A percentile compares a stretch with the other conserved stretches of the same genome.
These are phyloP conservation scores for Rhyacophila evoluta DNA, from an alignment of 2,888 invertebrate species.

Conservation along the genomic window DNA sequence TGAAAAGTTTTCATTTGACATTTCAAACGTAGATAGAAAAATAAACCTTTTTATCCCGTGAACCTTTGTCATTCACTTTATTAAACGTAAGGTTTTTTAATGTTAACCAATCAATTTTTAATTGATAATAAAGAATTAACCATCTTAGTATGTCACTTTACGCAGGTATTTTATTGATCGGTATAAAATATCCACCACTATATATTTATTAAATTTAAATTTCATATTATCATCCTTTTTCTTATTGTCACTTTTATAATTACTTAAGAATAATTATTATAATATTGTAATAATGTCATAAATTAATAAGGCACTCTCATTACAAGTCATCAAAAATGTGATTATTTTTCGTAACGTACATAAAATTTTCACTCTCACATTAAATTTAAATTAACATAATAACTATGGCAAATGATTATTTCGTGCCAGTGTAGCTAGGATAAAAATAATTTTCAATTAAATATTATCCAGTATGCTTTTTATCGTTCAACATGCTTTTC, in stretches of 20 bases:
- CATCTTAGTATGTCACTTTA: neutral
- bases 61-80: neutral
- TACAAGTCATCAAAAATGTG: slow-evolving; percentile 15
- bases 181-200: neutral
- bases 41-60: neutral
- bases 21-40: slow-evolving; percentile 1
- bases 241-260: slow-evolving; percentile 14
- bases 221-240: slow-evolving; percentile 13
- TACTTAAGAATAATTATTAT: slow-evolving; percentile 22
- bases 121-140: neutral
- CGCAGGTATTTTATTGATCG: neutral
- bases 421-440: slow-evolving; percentile 27
- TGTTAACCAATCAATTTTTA: neutral
- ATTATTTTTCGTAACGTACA: slow-evolving; percentile 22
- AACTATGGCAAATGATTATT: slow-evolving; percentile 15
- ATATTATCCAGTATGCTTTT: slow-evolving; percentile 26
- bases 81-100: neutral
- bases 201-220: neutral
- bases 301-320: slow-evolving; percentile 5
- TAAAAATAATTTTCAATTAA: slow-evolving; percentile 32
- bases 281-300: slow-evolving; percentile 2
- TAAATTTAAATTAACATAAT: neutral
- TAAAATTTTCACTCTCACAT: slow-evolving; percentile 20
- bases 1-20: neutral
- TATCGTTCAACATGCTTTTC: slow-evolving; percentile 7